These are phyloP conservation scores for Rhagoletis zephyria DNA, from an alignment of 1,140 invertebrate genomes.

Conservation along the genomic window DNA sequence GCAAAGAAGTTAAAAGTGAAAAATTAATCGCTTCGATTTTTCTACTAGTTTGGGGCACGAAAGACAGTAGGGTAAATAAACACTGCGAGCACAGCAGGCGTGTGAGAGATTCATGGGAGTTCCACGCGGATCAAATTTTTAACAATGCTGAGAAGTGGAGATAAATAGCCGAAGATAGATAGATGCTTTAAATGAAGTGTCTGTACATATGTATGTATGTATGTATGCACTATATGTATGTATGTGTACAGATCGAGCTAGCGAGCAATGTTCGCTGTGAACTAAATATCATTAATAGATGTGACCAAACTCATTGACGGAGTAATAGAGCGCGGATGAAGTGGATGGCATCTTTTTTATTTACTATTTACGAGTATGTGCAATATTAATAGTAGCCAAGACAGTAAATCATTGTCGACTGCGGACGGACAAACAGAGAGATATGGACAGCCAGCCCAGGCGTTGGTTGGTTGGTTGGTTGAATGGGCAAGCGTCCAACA, in stretches of 20 bases:
- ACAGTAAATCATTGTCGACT: constrained; percentile 27
- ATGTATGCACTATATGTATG: neutral
- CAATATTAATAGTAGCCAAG: neutral
- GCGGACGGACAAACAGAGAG: neutral
- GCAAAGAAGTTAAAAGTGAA: neutral
- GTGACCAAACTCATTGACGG: constrained; percentile 33
- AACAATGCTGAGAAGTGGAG: constrained; percentile 45
- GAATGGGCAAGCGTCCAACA: constrained; percentile 4
- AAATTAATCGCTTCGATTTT: constrained; percentile 50
- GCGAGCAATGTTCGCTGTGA: too few species aligned
- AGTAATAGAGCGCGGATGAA: neutral
- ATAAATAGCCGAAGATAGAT: constrained; percentile 49
- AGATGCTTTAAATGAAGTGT: neutral
- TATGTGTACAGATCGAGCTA: neutral
- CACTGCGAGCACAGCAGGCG: constrained; percentile 7
- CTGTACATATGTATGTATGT: neutral
- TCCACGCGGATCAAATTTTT: constrained; percentile 38
- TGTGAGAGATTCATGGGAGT: constrained; percentile 45
- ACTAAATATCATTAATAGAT: constrained; percentile 43
- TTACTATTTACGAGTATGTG: neutral
- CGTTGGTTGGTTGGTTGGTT: neutral
- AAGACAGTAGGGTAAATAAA: neutral
- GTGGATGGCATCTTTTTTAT: neutral
- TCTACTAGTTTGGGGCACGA: neutral
- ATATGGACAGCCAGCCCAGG: neutral